Conservation (phyloP, 2,888 invertebrate species). For the Gortyna flavago region DNA sequence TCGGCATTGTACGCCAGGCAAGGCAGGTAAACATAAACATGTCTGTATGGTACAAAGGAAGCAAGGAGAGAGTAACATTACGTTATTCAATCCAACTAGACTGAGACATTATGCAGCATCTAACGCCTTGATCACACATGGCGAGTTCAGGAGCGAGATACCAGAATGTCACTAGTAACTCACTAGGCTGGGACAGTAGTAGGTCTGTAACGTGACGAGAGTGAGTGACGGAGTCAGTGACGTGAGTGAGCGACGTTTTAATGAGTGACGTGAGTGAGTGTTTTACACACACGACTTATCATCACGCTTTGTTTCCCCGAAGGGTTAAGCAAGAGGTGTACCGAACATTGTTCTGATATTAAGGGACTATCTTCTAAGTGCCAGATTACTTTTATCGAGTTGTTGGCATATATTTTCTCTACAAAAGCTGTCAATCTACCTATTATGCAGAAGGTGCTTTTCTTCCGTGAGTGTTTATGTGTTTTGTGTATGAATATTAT, state of each 20-base stretch:
- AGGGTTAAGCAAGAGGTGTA: too few species aligned
- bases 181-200: not conserved
- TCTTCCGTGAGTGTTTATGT: too few species aligned
- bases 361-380: too few species aligned
- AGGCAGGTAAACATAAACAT: conserved; percentile 4
- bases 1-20: not conserved
- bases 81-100: not conserved
- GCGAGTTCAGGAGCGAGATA: not conserved
- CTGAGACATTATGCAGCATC: not conserved
- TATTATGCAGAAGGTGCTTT: too few species aligned
- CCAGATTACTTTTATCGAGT: too few species aligned
- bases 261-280: not conserved
- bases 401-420: too few species aligned
- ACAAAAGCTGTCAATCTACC: too few species aligned
- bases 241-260: too few species aligned
- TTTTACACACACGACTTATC: not conserved
- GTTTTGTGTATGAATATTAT: too few species aligned
- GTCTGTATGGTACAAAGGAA: not conserved
- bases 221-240: too few species aligned
- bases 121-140: conserved; percentile 11
- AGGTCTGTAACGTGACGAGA: too few species aligned
- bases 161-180: not conserved
- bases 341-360: too few species aligned
- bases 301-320: not conserved
- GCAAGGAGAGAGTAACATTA: not conserved